Evolutionary conservation across 2,113 vertebrate species (phyloP).

Genomic region (Micromys minutus): DNA sequence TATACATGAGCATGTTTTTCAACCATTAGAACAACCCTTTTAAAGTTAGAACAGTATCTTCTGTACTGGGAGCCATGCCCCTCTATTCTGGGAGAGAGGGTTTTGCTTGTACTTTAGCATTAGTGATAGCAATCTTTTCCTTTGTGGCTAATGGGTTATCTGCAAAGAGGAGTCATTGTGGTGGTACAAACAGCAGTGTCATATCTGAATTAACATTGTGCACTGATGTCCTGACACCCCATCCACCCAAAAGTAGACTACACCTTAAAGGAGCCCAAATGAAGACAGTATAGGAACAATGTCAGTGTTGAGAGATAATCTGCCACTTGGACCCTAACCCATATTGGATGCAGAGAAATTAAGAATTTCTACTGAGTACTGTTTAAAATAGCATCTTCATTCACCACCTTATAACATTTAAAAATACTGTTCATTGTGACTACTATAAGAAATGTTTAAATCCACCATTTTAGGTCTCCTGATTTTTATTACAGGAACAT

Average conservation of each 20-base stretch:
- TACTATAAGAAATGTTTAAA: neutral
- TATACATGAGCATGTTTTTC: neutral
- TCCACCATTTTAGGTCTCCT: neutral
- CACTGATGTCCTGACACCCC: fast-evolving
- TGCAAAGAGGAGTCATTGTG: neutral
- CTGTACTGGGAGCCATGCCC: neutral
- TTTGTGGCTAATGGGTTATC: neutral
- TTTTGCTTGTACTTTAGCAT: neutral
- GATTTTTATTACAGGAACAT: neutral
- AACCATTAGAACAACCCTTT: neutral
- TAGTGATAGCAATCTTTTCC: neutral
- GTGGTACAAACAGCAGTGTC: neutral
- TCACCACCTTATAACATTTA: neutral
- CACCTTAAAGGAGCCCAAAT: neutral
- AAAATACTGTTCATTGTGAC: neutral
- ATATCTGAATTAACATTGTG: neutral
- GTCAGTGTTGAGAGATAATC: neutral
- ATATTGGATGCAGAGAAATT: neutral
- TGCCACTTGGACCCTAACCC: neutral
- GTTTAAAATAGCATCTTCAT: neutral
- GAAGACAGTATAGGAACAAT: neutral
- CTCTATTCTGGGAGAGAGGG: neutral
- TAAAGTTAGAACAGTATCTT: neutral
- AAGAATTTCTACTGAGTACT: neutral
- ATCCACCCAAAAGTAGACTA: neutral